phyloP scores from a whole-genome alignment of 1,140 invertebrate genomes.

The Cyclargus thomasi region DNA sequence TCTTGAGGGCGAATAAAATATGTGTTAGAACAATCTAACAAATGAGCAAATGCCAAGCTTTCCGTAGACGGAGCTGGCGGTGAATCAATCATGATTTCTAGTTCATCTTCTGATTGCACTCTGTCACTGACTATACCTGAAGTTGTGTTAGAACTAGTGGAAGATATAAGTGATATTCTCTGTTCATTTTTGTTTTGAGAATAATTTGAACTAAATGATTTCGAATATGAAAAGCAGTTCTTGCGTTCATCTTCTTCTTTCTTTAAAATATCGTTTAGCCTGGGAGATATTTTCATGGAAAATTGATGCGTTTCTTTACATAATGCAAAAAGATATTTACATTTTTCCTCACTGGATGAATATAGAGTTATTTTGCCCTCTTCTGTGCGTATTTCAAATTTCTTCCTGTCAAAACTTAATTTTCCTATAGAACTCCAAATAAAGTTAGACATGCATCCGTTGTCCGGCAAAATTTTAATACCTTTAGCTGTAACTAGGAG shows the following conservation, averaged over 20 bases:
- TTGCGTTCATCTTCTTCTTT: slow-evolving; percentile 84
- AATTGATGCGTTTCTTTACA: slow-evolving; percentile 96
- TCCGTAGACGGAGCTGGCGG: slow-evolving; percentile 84
- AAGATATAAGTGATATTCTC: slow-evolving; percentile 92
- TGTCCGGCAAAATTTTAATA: slow-evolving; percentile 86
- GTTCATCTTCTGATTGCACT: slow-evolving; percentile 94
- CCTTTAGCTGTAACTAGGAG: slow-evolving; percentile 90
- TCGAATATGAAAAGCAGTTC: slow-evolving; percentile 79
- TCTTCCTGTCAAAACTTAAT: slow-evolving; percentile 96
- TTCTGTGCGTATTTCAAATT: slow-evolving; percentile 94
- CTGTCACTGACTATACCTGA: slow-evolving; percentile 96
- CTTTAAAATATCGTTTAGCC: slow-evolving; percentile 85
- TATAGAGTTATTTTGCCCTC: slow-evolving; percentile 93
- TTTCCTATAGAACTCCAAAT: slow-evolving; percentile 96
- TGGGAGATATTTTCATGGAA: slow-evolving; percentile 92
- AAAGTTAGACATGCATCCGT: slow-evolving; percentile 82
- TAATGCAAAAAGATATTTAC: slow-evolving; percentile 89
- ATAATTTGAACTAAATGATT: slow-evolving; percentile 78
- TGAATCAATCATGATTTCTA: slow-evolving; percentile 88
- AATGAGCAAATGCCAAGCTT: slow-evolving; percentile 83
- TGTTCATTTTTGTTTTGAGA: slow-evolving; percentile 83
- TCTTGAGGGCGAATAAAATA: slow-evolving; percentile 55
- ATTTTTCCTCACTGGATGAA: slow-evolving; percentile 93
- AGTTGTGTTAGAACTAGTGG: slow-evolving; percentile 93
- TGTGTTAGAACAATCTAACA: slow-evolving; percentile 76